Evolutionary conservation across 2,888 invertebrate genomes (phyloP).

Genomic region (Amphiduros pacificus): DNA sequence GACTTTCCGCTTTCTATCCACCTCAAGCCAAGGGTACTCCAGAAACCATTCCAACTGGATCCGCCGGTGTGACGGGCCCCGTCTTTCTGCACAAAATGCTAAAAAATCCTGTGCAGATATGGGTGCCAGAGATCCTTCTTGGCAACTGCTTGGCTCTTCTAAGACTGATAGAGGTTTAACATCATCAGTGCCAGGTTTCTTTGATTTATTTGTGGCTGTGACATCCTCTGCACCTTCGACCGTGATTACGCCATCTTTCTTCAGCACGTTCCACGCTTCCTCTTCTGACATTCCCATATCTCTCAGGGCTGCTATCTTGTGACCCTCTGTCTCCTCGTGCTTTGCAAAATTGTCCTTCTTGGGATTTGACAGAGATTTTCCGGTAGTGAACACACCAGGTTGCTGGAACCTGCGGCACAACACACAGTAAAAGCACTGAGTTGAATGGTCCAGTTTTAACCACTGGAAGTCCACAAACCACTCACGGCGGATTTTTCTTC

Average conservation of each 20-base stretch:
- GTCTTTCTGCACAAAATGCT: background rate
- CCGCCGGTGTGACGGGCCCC: background rate
- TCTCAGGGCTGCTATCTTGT: conserved; percentile 8
- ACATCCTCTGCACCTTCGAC: background rate
- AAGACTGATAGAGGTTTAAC: too few relatives aligned
- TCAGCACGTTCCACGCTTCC: conserved; percentile 3
- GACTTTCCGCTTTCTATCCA: conserved; percentile 5
- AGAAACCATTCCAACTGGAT: conserved; percentile 15
- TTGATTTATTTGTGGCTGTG: background rate
- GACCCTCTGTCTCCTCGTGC: conserved; percentile 17
- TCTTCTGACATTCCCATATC: conserved; percentile 5
- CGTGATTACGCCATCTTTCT: background rate
- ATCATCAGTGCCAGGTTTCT: too few relatives aligned
- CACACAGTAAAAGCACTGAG: conserved; percentile 9
- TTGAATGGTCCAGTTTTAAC: conserved; percentile 11
- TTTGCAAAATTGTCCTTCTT: conserved; percentile 8
- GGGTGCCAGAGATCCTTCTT: too few relatives aligned
- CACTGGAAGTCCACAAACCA: conserved; percentile 18
- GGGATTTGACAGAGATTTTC: conserved; percentile 5
- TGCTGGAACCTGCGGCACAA: conserved; percentile 8
- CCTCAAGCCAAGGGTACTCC: conserved; percentile 11
- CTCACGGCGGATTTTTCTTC: background rate
- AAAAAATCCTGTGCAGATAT: background rate
- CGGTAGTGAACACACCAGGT: conserved; percentile 7
- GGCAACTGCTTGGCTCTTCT: background rate